Percentiles rank a stretch among this genome's conserved stretches.
These are phyloP conservation scores for Ascidia mentula DNA, from an alignment of 23 tunicate species.

Conservation along the genomic window DNA sequence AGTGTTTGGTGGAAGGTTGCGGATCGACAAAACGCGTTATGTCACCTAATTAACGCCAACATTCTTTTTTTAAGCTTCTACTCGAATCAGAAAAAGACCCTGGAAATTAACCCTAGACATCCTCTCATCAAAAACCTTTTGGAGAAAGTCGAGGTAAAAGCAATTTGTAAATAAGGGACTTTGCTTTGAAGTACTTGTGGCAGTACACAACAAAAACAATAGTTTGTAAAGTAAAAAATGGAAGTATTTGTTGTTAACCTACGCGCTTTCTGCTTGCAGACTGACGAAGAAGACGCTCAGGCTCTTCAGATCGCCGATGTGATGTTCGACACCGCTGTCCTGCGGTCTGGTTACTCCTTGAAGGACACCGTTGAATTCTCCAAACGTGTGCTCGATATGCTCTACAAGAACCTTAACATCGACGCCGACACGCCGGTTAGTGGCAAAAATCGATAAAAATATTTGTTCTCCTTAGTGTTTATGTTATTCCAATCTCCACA, in stretches of 20 bases:
- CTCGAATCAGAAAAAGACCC: slow-evolving; percentile 92
- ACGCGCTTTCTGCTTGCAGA: slow-evolving; percentile 24
- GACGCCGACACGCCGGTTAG: slow-evolving; percentile 98
- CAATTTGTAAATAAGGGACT: not conserved
- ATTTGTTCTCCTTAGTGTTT: no score
- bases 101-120: slow-evolving; percentile 98
- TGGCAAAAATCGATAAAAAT: no score
- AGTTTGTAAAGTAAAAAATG: no score
- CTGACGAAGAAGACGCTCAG: slow-evolving; percentile 78
- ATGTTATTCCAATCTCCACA: no score
- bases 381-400: slow-evolving; percentile 81
- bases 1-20: not conserved
- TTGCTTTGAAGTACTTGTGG: no score
- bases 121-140: slow-evolving; percentile 83
- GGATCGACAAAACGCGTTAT: not conserved
- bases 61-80: slow-evolving; percentile 65
- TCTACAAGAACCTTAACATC: slow-evolving; percentile 83
- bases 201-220: no score
- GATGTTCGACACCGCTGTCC: slow-evolving; percentile 95
- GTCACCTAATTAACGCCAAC: not conserved
- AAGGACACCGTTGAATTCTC: slow-evolving; percentile 90
- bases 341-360: slow-evolving; percentile 87
- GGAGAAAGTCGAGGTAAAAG: slow-evolving; percentile 74
- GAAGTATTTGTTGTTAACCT: no score
- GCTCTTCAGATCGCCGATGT: slow-evolving; percentile 83